These are phyloP conservation scores for Limenitis camilla DNA, from an alignment of 2,888 invertebrate genomes.

Conservation along the genomic window DNA sequence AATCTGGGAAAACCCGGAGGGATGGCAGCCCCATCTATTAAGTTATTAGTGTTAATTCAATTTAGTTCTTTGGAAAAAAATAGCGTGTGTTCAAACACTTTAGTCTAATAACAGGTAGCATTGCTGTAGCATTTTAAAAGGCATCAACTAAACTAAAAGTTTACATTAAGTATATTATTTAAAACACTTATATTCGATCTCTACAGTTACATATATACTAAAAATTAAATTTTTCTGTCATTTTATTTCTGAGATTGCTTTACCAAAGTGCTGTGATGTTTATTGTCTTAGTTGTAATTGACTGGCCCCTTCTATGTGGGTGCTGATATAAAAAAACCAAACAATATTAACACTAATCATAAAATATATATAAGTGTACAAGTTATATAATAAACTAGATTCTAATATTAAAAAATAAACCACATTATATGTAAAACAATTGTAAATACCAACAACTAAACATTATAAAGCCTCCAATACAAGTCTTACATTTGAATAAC, in stretches of 20 bases:
- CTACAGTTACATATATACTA: not conserved
- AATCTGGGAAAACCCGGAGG: too few species aligned
- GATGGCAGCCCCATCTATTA: too few species aligned
- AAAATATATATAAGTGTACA: slow-evolving; percentile 10
- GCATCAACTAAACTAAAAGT: not conserved
- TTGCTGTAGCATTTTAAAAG: not conserved
- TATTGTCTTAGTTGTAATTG: slow-evolving; percentile 26
- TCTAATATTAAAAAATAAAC: slow-evolving; percentile 47
- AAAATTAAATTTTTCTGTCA: not conserved
- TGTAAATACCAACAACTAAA: slow-evolving; percentile 69
- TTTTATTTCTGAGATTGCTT: not conserved
- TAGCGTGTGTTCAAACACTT: not conserved
- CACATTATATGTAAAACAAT: slow-evolving; percentile 56
- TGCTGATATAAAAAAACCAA: slow-evolving; percentile 1
- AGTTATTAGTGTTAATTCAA: not conserved
- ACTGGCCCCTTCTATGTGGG: slow-evolving; percentile 2
- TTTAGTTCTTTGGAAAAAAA: slow-evolving; percentile 5
- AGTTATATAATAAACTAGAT: slow-evolving; percentile 13
- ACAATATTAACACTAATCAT: slow-evolving; percentile 10
- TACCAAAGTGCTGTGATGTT: slow-evolving; percentile 5
- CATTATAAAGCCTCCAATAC: slow-evolving; percentile 55
- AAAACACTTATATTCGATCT: not conserved
- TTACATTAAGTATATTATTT: not conserved
- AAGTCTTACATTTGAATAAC: slow-evolving; percentile 48
- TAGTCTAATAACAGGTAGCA: slow-evolving; percentile 1